Evolutionary conservation across 2,113 vertebrate genomes (phyloP).

Genomic region (Corythaixoides concolor): DNA sequence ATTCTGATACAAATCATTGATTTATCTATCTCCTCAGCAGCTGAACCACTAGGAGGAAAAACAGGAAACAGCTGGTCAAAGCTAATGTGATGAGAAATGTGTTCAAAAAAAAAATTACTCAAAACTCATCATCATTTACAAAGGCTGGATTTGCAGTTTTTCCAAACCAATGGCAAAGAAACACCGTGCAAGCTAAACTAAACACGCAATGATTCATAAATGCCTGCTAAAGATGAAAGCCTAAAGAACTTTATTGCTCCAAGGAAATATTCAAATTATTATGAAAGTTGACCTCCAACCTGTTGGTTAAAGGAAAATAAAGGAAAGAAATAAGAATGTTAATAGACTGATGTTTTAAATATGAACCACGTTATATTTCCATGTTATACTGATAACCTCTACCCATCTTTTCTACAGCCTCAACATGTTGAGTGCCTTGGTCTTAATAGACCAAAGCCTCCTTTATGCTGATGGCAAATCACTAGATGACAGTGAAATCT

Average conservation of each 20-base stretch:
- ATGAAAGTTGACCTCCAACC: neutral
- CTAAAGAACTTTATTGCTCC: neutral
- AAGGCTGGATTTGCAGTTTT: neutral
- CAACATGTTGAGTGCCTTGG: neutral
- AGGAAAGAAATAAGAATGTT: neutral
- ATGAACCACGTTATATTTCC: neutral
- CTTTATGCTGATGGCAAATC: neutral
- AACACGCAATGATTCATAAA: neutral
- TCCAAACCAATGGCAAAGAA: neutral
- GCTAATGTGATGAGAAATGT: neutral
- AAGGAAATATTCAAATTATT: neutral
- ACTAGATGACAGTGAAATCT: neutral
- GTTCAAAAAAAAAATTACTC: neutral
- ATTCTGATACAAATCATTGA: neutral
- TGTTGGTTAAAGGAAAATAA: neutral
- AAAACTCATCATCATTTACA: neutral
- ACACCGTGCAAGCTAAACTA: neutral
- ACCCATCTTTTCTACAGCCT: neutral
- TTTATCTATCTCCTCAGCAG: slow-evolving; percentile 7
- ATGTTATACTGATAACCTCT: neutral
- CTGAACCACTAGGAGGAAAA: slow-evolving; percentile 5
- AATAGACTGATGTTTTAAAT: neutral
- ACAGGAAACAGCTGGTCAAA: slow-evolving; percentile 66
- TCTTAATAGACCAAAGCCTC: neutral
- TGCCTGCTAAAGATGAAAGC: neutral